A percentile compares a stretch with the other conserved stretches of the same genome.
Evolutionary conservation across 64 coral and sea anemone species (phyloP).

Genomic region (Dendronephthya gigantea): DNA sequence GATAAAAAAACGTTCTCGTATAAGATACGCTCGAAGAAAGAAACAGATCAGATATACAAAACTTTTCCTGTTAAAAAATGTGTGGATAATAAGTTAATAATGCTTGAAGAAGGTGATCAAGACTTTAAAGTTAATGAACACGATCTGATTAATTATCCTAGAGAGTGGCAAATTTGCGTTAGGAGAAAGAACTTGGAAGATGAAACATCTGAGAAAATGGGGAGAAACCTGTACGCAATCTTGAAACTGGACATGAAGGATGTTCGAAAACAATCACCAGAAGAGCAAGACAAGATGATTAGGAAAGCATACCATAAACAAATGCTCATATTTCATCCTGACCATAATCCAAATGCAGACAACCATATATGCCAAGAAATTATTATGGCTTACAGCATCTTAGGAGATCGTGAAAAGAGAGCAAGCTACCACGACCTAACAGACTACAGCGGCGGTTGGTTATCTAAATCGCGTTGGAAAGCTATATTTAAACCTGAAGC

Average conservation of each 20-base stretch:
- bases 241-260: conserved; percentile 21
- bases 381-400: no score
- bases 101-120: background rate
- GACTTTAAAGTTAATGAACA: background rate
- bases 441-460: no score
- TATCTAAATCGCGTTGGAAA: no score
- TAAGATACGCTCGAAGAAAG: background rate
- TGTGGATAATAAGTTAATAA: background rate
- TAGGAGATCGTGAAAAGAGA: no score
- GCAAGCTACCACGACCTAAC: no score
- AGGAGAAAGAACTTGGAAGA: conserved; percentile 27
- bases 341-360: no score
- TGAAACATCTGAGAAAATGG: background rate
- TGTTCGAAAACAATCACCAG: conserved; percentile 8
- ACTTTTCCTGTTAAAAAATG: conserved; percentile 12
- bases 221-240: conserved; percentile 25
- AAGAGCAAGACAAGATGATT: background rate
- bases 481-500: no score
- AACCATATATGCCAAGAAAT: no score
- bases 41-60: conserved; percentile 2
- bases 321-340: no score
- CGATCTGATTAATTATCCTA: background rate
- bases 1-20: background rate
- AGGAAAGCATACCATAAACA: no score
- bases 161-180: conserved; percentile 27